Evolutionary conservation across 2,888 invertebrate genomes (phyloP).

Genomic region (Hemaris fuciformis): DNA sequence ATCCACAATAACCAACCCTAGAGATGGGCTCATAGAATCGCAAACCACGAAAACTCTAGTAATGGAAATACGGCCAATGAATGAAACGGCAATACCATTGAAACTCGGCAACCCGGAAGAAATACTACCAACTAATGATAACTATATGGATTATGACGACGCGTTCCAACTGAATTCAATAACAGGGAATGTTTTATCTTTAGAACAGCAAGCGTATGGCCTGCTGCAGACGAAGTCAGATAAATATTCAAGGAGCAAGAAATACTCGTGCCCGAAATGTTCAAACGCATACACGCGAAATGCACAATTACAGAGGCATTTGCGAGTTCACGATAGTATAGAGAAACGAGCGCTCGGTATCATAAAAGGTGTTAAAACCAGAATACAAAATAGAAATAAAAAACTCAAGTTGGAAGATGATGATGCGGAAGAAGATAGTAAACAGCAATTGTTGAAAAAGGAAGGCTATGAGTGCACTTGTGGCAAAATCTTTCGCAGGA

Average conservation of each 20-base stretch:
- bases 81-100: slow-evolving; percentile 28
- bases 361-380: slow-evolving; percentile 49
- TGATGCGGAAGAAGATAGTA: slow-evolving; percentile 21
- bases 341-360: slow-evolving; percentile 56
- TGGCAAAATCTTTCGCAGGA: slow-evolving; percentile 56
- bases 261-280: slow-evolving; percentile 53
- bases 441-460: slow-evolving; percentile 35
- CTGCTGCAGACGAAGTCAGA: slow-evolving; percentile 53
- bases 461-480: slow-evolving; percentile 70
- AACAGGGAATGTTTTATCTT: slow-evolving; percentile 62
- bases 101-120: slow-evolving; percentile 61
- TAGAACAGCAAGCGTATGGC: slow-evolving; percentile 70
- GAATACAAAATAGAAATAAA: slow-evolving; percentile 43
- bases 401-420: slow-evolving; percentile 27
- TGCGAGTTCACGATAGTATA: slow-evolving; percentile 56
- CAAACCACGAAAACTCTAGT: slow-evolving; percentile 64
- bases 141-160: slow-evolving; percentile 44
- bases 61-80: slow-evolving; percentile 66
- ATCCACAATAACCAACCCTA: slow-evolving; percentile 57
- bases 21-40: slow-evolving; percentile 56
- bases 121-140: slow-evolving; percentile 54
- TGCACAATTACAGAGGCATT: slow-evolving; percentile 44
- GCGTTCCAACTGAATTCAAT: slow-evolving; percentile 71
- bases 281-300: slow-evolving; percentile 46
- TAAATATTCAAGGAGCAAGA: slow-evolving; percentile 23